Evolutionary conservation across 2,797 vertebrate genomes (phyloP).

Genomic region (Galagoides demidoff): DNA sequence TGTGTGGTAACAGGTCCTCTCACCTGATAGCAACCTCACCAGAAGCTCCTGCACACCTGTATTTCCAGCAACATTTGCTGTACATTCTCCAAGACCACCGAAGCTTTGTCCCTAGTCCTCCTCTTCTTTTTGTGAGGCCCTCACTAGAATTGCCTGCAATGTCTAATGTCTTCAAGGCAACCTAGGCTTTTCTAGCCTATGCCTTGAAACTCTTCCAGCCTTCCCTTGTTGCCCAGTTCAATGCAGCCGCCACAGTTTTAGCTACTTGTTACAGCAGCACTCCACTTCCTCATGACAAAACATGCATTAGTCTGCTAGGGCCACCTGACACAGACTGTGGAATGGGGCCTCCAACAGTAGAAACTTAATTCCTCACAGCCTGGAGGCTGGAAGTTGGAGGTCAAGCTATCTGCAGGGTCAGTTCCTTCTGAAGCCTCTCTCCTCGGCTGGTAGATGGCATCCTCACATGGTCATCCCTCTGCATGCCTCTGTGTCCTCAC

Average conservation of each 20-base stretch:
- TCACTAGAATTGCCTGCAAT: neutral
- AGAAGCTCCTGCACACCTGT: neutral
- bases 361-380: neutral
- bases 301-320: neutral
- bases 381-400: neutral
- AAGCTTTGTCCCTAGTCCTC: neutral
- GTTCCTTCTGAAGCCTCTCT: neutral
- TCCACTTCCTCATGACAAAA: neutral
- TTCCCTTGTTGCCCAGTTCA: neutral
- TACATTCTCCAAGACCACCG: neutral
- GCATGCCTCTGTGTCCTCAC: neutral
- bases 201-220: neutral
- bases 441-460: neutral
- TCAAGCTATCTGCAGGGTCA: neutral
- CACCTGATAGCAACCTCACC: neutral
- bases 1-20: neutral
- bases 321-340: neutral
- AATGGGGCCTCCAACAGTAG: neutral
- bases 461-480: no score
- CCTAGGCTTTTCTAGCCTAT: neutral
- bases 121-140: neutral
- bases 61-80: neutral
- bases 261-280: neutral
- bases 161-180: neutral
- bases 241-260: neutral